Conservation (phyloP, 1,140 invertebrate species). For the Aporrectodea caliginosa region DNA sequence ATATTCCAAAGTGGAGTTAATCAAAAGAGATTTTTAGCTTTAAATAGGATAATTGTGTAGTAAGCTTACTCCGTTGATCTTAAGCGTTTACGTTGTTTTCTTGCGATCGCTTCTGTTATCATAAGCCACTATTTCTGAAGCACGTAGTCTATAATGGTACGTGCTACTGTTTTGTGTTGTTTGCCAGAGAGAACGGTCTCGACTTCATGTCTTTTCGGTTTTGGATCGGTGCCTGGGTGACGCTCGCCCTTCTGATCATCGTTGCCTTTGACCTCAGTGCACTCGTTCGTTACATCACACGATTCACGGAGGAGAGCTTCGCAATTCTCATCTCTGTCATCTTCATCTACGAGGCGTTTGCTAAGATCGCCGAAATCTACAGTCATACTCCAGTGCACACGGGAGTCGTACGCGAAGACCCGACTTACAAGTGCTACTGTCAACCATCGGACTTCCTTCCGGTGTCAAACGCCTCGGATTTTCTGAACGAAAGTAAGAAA, state of each 20-base stretch:
- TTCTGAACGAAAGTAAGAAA: too few species aligned
- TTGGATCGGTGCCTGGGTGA: conserved; percentile 87
- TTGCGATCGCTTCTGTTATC: too few species aligned
- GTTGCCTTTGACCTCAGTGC: conserved; percentile 26
- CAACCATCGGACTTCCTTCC: too few species aligned
- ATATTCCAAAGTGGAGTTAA: too few species aligned
- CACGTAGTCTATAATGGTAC: too few species aligned
- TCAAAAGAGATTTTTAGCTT: too few species aligned
- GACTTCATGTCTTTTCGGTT: conserved; percentile 82
- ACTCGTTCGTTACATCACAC: conserved; percentile 42
- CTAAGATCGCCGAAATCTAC: conserved; percentile 18
- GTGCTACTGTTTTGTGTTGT: too few species aligned
- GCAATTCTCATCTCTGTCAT: conserved; percentile 88
- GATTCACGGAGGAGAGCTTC: conserved; percentile 95
- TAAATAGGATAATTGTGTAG: too few species aligned
- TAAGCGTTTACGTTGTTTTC: too few species aligned
- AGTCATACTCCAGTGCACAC: conserved; percentile 9
- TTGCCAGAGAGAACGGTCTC: conserved; percentile 66
- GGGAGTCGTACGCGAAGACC: conserved; percentile 7
- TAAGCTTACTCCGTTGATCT: too few species aligned
- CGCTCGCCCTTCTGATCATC: conserved; percentile 12
- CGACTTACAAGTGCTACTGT: conserved; percentile 1
- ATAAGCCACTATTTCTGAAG: too few species aligned
- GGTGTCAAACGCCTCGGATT: too few species aligned
- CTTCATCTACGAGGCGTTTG: conserved; percentile 61